A percentile compares a stretch with the other conserved stretches of the same genome.
These are phyloP conservation scores for Drosophila colorata DNA, from an alignment of 2,888 invertebrate species.

Conservation along the genomic window DNA sequence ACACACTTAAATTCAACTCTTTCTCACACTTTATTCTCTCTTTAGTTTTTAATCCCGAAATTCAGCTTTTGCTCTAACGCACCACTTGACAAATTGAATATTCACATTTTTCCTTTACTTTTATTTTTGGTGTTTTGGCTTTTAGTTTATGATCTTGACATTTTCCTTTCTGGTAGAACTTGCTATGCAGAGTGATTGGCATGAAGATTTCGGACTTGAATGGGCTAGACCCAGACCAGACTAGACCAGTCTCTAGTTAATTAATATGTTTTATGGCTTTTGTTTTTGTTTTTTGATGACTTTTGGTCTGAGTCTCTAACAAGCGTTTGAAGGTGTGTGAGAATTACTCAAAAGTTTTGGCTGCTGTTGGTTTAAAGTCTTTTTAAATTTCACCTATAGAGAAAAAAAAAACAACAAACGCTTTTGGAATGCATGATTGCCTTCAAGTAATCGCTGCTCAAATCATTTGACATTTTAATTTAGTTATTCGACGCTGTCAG, in stretches of 20 bases:
- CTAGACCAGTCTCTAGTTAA: conserved; percentile 53
- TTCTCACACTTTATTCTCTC: not conserved
- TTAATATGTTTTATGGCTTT: conserved; percentile 54
- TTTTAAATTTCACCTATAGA: not conserved
- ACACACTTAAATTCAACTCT: not conserved
- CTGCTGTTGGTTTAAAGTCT: not conserved
- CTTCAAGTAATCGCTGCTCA: conserved; percentile 1
- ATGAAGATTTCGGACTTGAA: conserved; percentile 35
- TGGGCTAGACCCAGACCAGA: conserved; percentile 17
- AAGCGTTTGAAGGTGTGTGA: not conserved
- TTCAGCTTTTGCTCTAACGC: not conserved
- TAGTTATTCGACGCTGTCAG: conserved; percentile 45
- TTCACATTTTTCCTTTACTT: not conserved
- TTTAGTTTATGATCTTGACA: conserved; percentile 68
- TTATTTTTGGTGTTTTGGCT: conserved; percentile 12
- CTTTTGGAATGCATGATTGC: conserved; percentile 3
- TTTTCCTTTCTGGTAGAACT: conserved; percentile 63
- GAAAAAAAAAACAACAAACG: not conserved
- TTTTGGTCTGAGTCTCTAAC: not conserved
- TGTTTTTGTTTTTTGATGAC: not conserved
- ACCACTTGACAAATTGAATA: not conserved
- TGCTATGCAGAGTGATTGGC: conserved; percentile 49
- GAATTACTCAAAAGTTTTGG: conserved; percentile 11
- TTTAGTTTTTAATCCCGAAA: not conserved
- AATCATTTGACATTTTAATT: conserved; percentile 50